Evolutionary conservation across 2,113 vertebrate species (phyloP).

Genomic region (Misgurnus mizolepis): DNA sequence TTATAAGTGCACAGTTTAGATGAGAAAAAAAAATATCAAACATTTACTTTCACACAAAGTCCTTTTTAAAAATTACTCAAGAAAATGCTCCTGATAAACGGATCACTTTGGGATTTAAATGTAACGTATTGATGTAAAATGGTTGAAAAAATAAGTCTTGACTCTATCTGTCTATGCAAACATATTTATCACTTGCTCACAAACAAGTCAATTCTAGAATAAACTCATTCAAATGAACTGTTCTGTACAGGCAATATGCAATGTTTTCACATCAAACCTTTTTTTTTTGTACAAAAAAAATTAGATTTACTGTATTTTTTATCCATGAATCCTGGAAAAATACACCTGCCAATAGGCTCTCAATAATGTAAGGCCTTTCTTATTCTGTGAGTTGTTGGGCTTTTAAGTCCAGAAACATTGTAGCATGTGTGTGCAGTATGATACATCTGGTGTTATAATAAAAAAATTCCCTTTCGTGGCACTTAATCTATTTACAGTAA

Average conservation of each 20-base stretch:
- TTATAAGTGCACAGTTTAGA: neutral
- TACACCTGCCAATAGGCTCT: neutral
- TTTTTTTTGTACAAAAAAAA: neutral
- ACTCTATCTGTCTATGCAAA: neutral
- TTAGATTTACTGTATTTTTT: neutral
- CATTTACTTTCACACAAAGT: neutral
- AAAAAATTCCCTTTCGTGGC: neutral
- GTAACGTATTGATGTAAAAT: neutral
- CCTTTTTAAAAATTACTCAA: no score
- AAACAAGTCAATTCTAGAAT: constrained; percentile 8
- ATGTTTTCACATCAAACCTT: neutral
- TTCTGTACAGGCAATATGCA: neutral
- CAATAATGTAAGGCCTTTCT: neutral
- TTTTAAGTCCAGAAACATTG: neutral
- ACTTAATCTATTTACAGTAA: neutral
- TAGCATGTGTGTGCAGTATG: neutral
- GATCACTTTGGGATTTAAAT: neutral
- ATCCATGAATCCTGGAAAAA: neutral
- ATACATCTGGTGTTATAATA: neutral
- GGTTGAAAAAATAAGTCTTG: no score
- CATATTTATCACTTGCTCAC: neutral
- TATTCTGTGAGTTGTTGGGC: neutral
- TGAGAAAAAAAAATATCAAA: neutral
- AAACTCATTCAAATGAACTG: neutral
- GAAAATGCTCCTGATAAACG: neutral